phyloP scores from a whole-genome alignment of 2,113 vertebrate species.

The Lepus americanus region DNA sequence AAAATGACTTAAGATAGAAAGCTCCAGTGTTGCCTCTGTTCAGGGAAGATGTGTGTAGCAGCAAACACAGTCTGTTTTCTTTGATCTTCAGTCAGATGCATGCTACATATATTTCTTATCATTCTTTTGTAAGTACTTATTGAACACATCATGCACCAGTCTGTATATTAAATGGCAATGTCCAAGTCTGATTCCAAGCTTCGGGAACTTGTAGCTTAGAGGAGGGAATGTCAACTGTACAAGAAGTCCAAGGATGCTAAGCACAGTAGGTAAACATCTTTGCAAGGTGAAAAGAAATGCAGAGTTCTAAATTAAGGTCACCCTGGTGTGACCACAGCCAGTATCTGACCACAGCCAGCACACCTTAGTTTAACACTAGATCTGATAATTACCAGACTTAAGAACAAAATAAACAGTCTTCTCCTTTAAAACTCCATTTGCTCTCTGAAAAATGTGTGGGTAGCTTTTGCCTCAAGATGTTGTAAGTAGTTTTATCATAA shows the following conservation, averaged over 20 bases:
- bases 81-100: background rate
- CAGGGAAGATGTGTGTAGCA: accelerated
- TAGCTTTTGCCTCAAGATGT: background rate
- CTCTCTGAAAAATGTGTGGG: background rate
- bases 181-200: background rate
- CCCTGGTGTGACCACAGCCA: too few species aligned
- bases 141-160: background rate
- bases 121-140: background rate
- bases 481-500: background rate
- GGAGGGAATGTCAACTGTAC: background rate
- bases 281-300: background rate
- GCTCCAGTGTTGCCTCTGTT: background rate
- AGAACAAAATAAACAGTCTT: background rate
- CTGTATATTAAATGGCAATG: background rate
- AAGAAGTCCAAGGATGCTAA: background rate
- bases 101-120: background rate
- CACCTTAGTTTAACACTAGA: background rate
- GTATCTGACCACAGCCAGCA: background rate
- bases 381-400: background rate
- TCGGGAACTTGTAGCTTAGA: background rate
- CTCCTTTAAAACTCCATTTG: background rate
- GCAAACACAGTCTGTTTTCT: background rate
- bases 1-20: background rate
- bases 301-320: background rate
- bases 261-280: background rate